Percentiles rank a stretch among this genome's conserved stretches.
These are phyloP conservation scores for Syrmaticus mikado DNA, from an alignment of 2,113 vertebrate genomes.

Conservation along the genomic window DNA sequence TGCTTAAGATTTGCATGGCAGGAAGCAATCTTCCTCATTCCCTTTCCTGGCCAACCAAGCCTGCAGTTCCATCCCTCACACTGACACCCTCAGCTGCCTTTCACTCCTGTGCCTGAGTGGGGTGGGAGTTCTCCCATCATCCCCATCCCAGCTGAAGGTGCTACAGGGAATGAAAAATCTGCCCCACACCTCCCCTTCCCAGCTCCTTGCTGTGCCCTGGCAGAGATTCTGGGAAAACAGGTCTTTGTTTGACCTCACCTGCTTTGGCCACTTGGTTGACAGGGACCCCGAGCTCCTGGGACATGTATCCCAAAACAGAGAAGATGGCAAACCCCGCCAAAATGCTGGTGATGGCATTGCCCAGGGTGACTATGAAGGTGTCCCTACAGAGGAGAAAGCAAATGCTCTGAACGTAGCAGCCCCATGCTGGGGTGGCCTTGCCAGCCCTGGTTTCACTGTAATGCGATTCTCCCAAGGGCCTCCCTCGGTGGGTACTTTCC, in stretches of 20 bases:
- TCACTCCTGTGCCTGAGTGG: not conserved
- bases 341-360: constrained; percentile 86
- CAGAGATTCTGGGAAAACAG: not conserved
- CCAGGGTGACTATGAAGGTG: constrained; percentile 86
- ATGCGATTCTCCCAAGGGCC: not conserved
- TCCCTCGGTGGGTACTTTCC: not conserved
- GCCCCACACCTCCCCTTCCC: not conserved
- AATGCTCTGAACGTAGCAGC: not conserved
- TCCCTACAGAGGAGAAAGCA: constrained; percentile 67
- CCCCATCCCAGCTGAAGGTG: not conserved
- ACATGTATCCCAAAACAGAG: constrained; percentile 86
- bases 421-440: not conserved
- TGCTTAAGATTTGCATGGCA: not conserved
- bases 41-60: not conserved
- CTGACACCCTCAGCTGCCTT: not conserved
- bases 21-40: fast-evolving
- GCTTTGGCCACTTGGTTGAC: constrained; percentile 86
- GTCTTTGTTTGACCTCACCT: constrained; percentile 60
- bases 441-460: not conserved
- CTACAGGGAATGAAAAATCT: not conserved
- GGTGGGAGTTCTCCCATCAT: not conserved
- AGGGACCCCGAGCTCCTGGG: constrained; percentile 83
- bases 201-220: not conserved
- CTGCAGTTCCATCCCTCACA: not conserved
- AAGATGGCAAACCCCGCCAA: constrained; percentile 87